Conservation (phyloP, 1,140 invertebrate species). For the Belonocnema kinseyi region DNA sequence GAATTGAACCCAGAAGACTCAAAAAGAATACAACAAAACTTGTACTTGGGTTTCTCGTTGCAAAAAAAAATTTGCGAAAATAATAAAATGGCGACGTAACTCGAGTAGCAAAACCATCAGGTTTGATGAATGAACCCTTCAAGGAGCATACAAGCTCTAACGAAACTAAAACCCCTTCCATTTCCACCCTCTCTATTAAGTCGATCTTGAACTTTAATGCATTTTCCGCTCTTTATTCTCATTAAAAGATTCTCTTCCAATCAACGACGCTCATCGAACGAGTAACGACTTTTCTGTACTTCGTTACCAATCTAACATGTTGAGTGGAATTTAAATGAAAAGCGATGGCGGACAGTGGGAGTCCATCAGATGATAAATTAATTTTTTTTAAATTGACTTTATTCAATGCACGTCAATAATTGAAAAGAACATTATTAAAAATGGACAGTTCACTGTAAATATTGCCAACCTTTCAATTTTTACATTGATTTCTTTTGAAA, state of each 20-base stretch:
- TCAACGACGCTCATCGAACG: constrained; percentile 11
- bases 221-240: constrained; percentile 33
- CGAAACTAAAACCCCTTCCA: too few species aligned
- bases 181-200: too few species aligned
- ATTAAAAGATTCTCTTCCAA: constrained; percentile 41
- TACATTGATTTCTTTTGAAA: too few species aligned
- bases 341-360: constrained; percentile 18
- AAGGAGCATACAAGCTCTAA: too few species aligned
- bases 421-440: too few species aligned
- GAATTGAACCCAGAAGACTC: too few species aligned
- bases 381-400: background rate
- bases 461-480: too few species aligned
- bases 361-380: background rate
- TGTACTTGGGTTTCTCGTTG: background rate
- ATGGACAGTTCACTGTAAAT: too few species aligned
- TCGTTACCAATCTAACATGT: constrained; percentile 35
- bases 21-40: background rate
- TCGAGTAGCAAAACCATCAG: constrained; percentile 46
- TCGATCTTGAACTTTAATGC: constrained; percentile 30
- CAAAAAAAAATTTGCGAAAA: constrained; percentile 57
- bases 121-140: constrained; percentile 49
- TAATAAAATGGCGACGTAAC: constrained; percentile 52
- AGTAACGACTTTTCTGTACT: constrained; percentile 24
- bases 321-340: constrained; percentile 41
- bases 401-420: too few species aligned